Evolutionary conservation across 2,797 vertebrate species (phyloP).

Genomic region (Sternotherus odoratus): DNA sequence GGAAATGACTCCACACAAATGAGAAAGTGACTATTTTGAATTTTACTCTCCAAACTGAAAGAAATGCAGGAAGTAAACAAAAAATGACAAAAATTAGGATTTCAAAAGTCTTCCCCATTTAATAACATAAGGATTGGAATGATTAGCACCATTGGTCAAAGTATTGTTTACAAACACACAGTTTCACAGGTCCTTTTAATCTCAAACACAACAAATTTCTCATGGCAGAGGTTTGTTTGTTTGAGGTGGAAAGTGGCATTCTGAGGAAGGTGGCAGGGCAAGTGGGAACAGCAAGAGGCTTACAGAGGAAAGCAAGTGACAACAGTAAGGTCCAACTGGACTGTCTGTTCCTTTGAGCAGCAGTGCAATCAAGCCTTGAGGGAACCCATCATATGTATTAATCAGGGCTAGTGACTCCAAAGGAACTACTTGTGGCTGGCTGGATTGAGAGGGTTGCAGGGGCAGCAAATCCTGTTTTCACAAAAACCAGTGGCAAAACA

Average conservation of each 20-base stretch:
- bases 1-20: not conserved
- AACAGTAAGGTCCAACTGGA: not conserved
- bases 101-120: not conserved
- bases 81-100: not conserved
- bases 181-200: not conserved
- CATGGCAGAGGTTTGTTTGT: not conserved
- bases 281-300: not conserved
- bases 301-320: not conserved
- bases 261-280: not conserved
- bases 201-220: not conserved
- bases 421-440: not conserved
- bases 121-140: not conserved
- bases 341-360: not conserved
- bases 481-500: not conserved
- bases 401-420: not conserved
- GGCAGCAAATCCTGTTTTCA: not conserved
- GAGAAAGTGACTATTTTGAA: not conserved
- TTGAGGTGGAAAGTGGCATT: not conserved
- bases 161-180: not conserved
- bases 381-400: not conserved
- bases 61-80: not conserved
- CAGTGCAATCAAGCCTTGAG: not conserved
- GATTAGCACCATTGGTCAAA: not conserved
- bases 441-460: no score
- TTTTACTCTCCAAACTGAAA: not conserved